Evolutionary conservation across 2,113 vertebrate genomes (phyloP), one percentile per base, ranked within the genome.

Genomic region (Chamaea fasciata): DNA sequence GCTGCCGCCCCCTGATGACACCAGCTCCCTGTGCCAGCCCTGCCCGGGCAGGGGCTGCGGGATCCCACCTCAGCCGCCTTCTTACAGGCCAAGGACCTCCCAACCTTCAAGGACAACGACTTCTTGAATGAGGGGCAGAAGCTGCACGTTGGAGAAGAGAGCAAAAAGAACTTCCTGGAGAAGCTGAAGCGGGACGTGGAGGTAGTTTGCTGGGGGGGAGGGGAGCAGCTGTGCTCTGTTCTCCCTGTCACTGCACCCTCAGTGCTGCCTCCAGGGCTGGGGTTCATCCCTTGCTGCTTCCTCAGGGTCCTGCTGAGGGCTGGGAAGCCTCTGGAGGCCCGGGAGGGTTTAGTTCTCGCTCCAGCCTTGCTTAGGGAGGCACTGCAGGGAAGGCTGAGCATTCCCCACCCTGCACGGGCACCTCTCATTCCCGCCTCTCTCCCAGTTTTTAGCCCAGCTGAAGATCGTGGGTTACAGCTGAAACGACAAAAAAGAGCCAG

Each of bases 21-120:
- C 42, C 42, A 44, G 16, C 16, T 17, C 42, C 46, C 20, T 22
- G 49, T 50, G 52, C 52, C 52, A 20, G 53, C 53, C 53, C 53
- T 33, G 6, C 53, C 30, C 53, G 20, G 6, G 33, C 6, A 11
- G 13, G 4, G 50, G 23, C 1, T 49, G 63, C n/a, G 41, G 7
- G 24, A 6, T 65, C 31, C 93, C 28, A 96, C 49, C 46, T 0
- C 30, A 13, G 55, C 55, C n/a, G 37, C n/a, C n/a, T 39, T 39
- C 37, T 10, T 39, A 15, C 90, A 99, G 99, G 99, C 99, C 78
- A 99, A 99, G 98, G 99, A 99, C 68, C 98, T 99, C n/a, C 99
- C 99, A 15, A 99, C 99, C 0, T 99, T 99, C 87, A 99, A 99
- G 98, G 99, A 99, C 97, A 99, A 99, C 3, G 99, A 99, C 97